Base-by-base conservation (phyloP, 2,888 invertebrate species). In the Drymonia ruficornis region DNA sequence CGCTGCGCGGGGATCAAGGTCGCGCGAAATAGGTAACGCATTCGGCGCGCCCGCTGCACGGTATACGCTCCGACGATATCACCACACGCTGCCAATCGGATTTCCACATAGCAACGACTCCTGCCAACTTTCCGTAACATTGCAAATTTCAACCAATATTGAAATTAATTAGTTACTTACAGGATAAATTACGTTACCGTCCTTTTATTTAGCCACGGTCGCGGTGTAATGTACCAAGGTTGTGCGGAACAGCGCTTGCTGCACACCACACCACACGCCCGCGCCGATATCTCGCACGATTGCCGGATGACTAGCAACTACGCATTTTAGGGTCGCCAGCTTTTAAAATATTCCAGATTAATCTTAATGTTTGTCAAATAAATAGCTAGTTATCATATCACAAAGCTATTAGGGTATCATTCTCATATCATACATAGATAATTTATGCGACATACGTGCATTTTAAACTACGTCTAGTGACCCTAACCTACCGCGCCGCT, bases 1-100 rank as follows among this genome's bases (percentile, higher is more conserved):
- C 76, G 73, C 78, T 84, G 89, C 87, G 91, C 87, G 90, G 87
- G 86, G 91, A 91, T 90, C 91, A 92, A 92, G 91, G 91, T 75
- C 88, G 76, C 70, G 77, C 76, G 76, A 83, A 85, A 82, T 43
- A 40, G n/a, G 36, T 83, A 84, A 81, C 81, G 84, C 83, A 80
- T 79, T 74, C 71, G 34, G 12, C 43, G 12, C 13, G 43, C 28
- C 15, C 38, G 18, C 36, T 23, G 38, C 12, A 19, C 43, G 9
- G 16, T 19, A 5, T 19, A 43, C 42, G 18, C 40, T 38, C 8
- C 16, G 16, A 9, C 40, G 15, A 16, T 40, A 40, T 40, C 40
- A 40, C 16, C 16, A 36, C 36, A 13, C 36, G n/a, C 36, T n/a
- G 16, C 40, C 40, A 16, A 40, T 8, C 16, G 15, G 0, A 15